Evolutionary conservation across 1,140 invertebrate genomes (phyloP), one percentile per base, ranked within the genome.

Genomic region (Schlechtendalia chinensis): DNA sequence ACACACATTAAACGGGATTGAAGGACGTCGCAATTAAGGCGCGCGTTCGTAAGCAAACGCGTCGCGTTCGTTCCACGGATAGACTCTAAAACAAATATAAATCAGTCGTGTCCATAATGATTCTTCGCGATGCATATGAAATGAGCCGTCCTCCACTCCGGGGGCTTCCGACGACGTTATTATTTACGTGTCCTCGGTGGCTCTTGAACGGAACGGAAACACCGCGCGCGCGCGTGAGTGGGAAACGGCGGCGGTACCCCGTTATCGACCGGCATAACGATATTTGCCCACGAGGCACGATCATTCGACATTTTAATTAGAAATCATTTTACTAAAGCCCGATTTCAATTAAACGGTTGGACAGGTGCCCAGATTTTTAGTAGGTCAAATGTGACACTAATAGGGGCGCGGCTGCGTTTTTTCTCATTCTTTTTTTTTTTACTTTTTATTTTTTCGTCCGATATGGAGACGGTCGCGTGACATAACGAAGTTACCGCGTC

Each of bases 301-400:
- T 74, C 47, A 19, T 24, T 39, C 29, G 8, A 58, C 39, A 12
- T 77, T 56, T 77, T 77, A 77, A 77, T 58, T 53, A 61, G 74
- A 22, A 24, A 77, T 56, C 22, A 47, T 75, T 75, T 59, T 10
- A 58, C 22, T 27, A 11, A 22, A 39, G 59, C 10, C 19, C 1
- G 32, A 67, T 77, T 59, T 59, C n/a, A 29, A 77, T 77, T 59
- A 59, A 59, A 77, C 74, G 16, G 11, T 32, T 47, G 72, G 56
- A 39, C 27, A 5, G 3, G 3, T 22, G 72, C n/a, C 56, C 74
- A 77, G 39, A 56, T 10, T 74, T 39, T 54, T 29, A 56, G 50
- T 77, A 61, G 74, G 74, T 77, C 59, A 77, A 24, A 45, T 58
- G 32, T 22, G 56, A 58, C 53, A 58, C 54, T 77, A 77, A 77